Evolutionary conservation across 2,113 vertebrate genomes (phyloP).

Genomic region (Cephalopholis sonnerati): DNA sequence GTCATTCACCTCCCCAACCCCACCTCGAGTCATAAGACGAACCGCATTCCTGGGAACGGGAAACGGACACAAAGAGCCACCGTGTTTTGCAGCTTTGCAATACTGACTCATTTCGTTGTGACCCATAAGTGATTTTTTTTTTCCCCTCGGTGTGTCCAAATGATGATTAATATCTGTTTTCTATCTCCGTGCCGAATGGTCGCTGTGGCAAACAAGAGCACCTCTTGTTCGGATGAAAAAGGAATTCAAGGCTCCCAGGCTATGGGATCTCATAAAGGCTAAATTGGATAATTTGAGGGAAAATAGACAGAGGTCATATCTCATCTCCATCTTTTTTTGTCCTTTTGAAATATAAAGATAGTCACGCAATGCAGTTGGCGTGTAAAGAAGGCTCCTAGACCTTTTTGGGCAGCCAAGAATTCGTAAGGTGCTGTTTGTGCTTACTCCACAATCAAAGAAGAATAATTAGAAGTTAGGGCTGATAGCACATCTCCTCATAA

Average conservation of each 20-base stretch:
- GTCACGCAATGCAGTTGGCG: constrained; percentile 51
- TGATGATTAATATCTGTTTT: constrained; percentile 98
- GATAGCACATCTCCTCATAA: neutral
- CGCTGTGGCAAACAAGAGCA: constrained; percentile 91
- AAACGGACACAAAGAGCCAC: constrained; percentile 90
- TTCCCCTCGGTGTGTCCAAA: constrained; percentile 84
- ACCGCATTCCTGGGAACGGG: constrained; percentile 92
- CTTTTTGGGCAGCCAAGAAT: neutral
- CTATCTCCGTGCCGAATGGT: constrained; percentile 90
- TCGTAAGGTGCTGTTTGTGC: neutral
- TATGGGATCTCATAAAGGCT: constrained; percentile 91
- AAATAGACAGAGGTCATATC: constrained; percentile 91
- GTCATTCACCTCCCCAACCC: constrained; percentile 88
- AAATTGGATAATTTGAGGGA: constrained; percentile 92
- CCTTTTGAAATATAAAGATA: constrained; percentile 52
- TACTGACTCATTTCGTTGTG: constrained; percentile 93
- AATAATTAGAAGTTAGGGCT: neutral
- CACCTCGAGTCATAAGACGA: constrained; percentile 92
- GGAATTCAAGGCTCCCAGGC: constrained; percentile 87
- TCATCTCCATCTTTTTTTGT: constrained; percentile 72
- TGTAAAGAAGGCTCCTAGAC: constrained; percentile 27
- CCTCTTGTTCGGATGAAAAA: constrained; percentile 90
- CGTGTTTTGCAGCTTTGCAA: constrained; percentile 89
- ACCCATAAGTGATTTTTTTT: constrained; percentile 88
- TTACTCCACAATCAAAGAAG: neutral